Percentiles rank a stretch among this genome's conserved stretches.
Conservation (phyloP, 2,113 vertebrate species). For the Daboia siamensis region DNA sequence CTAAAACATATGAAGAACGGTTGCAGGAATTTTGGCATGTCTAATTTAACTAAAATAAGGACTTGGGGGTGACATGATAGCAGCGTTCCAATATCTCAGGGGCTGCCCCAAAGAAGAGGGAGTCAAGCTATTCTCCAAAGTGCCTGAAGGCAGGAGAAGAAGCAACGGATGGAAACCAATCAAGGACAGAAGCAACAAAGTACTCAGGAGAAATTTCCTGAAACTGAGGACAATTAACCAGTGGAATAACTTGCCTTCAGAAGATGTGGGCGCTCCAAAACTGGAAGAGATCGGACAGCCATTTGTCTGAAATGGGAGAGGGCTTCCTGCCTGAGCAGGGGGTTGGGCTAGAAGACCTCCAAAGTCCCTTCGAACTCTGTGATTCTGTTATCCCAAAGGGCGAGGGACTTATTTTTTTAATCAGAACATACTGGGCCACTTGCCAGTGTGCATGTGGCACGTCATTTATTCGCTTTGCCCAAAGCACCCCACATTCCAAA, state of each 20-base stretch:
- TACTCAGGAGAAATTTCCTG: too few species aligned
- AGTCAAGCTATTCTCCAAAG: too few species aligned
- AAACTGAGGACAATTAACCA: too few species aligned
- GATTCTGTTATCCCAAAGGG: not conserved
- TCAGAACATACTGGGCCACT: constrained; percentile 14
- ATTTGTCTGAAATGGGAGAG: not conserved
- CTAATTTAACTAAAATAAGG: not conserved
- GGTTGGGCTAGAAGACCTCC: not conserved
- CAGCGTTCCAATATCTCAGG: too few species aligned
- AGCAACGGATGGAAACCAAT: too few species aligned
- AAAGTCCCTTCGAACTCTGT: not conserved
- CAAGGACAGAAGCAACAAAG: too few species aligned
- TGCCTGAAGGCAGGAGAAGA: too few species aligned
- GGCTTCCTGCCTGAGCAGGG: not conserved
- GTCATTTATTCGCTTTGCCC: constrained; percentile 28
- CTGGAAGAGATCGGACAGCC: not conserved
- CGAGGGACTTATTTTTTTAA: not conserved
- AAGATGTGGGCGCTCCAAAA: too few species aligned
- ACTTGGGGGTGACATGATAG: too few species aligned
- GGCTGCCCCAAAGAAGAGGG: too few species aligned
- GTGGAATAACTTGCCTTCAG: too few species aligned
- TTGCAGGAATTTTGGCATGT: too few species aligned
- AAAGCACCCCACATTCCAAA: constrained; percentile 58
- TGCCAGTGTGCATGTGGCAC: constrained; percentile 23
- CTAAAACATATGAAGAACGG: rapidly evolving